Evolutionary conservation across 2,888 invertebrate genomes (phyloP).

Genomic region (Hecatera dysodea): DNA sequence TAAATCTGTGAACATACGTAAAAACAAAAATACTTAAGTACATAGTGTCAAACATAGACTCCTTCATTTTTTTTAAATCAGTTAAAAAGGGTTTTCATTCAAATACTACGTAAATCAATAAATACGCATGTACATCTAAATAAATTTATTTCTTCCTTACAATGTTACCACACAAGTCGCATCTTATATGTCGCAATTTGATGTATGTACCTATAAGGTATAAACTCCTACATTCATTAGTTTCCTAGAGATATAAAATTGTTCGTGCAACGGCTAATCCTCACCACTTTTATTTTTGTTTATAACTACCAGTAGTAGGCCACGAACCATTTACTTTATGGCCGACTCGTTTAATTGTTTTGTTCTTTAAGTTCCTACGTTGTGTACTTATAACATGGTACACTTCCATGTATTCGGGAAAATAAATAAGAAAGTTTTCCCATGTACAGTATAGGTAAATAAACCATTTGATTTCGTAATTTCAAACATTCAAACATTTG

Average conservation of each 20-base stretch:
- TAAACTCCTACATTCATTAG: conserved; percentile 25
- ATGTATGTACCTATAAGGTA: conserved; percentile 28
- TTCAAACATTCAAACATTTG: not conserved
- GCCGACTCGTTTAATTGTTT: conserved; percentile 21
- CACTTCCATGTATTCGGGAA: not conserved
- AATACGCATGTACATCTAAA: not conserved
- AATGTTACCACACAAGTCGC: conserved; percentile 8
- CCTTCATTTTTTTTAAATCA: no score
- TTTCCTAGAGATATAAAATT: conserved; percentile 38
- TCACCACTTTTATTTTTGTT: conserved; percentile 20
- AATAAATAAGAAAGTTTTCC: not conserved
- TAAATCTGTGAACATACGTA: no score
- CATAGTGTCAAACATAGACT: no score
- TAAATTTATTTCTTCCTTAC: not conserved
- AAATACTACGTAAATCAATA: not conserved
- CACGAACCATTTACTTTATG: conserved; percentile 31
- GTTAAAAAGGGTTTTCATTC: conserved; percentile 14
- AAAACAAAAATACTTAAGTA: no score
- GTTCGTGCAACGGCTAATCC: conserved; percentile 19
- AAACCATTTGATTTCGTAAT: not conserved
- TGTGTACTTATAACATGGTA: conserved; percentile 1
- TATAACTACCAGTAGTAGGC: conserved; percentile 15
- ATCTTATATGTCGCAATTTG: conserved; percentile 15
- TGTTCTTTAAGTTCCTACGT: not conserved
- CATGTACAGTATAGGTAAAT: no score